Evolutionary conservation across 2,888 invertebrate species (phyloP), one percentile per base, ranked within the genome.

Genomic region (Xestia sexstrigata): DNA sequence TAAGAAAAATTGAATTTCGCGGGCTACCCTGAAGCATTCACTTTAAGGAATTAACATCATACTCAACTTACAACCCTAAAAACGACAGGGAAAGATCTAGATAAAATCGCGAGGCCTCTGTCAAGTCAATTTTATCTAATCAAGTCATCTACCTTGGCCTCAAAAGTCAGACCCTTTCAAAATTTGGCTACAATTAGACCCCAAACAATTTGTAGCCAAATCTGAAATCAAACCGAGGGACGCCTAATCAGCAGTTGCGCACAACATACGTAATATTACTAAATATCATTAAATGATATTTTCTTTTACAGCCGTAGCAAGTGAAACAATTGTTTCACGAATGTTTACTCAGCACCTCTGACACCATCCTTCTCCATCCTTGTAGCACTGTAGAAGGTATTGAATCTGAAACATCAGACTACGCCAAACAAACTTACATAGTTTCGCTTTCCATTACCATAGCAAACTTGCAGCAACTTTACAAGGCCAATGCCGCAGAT

Each of bases 401-500:
- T 26, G 17, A 58, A 26, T 60, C 35, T 35, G 20, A 20, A 35
- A 35, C 20, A 20, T n/a, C 65, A 47, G 45, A 55, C 23, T 52
- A n/a, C 67, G 8, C 39, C 8, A 2, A 58, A 52, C 45, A 66
- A 62, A 67, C 70, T 67, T 63, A 23, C n/a, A n/a, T 60, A 70
- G 55, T 71, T 63, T 23, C 23, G 60, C 65, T 42, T 77, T 60
- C 71, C 60, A 76, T 55, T 74, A 8, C 63, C 39, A 74, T 74
- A 47, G 77, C 69, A 60, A 71, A 81, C 63, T 77, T 76, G 60
- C 63, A 75, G 15, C 42, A 85, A 85, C 74, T 77, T 82, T 71
- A 76, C 89, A 89, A 90, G 90, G 89, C 85, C 87, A 90, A 82
- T 86, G 83, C 79, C 89, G 76, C 81, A 70, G 83, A 88, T 89